phyloP scores from a whole-genome alignment of 2,888 invertebrate species.

The Drosophila infuscata region DNA sequence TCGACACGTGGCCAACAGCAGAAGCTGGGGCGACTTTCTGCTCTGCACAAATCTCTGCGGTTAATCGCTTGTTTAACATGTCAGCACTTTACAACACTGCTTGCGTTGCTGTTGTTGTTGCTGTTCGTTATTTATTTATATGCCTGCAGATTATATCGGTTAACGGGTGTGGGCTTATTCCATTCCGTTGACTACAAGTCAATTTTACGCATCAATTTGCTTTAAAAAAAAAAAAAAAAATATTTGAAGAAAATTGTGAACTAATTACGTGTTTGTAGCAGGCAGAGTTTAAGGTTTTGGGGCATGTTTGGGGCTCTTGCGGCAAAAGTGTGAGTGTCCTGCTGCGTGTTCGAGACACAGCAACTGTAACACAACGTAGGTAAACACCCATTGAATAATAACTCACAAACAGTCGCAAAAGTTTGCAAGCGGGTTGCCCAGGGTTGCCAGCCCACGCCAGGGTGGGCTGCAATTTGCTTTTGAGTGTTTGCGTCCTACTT shows the following conservation, averaged over 20 bases:
- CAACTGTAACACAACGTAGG: constrained; percentile 40
- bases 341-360: constrained; percentile 58
- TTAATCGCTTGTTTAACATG: constrained; percentile 79
- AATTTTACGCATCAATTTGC: constrained; percentile 60
- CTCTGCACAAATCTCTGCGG: constrained; percentile 69
- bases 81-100: constrained; percentile 63
- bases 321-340: constrained; percentile 65
- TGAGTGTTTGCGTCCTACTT: constrained; percentile 71
- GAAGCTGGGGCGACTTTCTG: constrained; percentile 9
- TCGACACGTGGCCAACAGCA: constrained; percentile 61
- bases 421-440: constrained; percentile 12
- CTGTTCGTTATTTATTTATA: constrained; percentile 69
- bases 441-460: constrained; percentile 27
- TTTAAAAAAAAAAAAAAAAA: constrained; percentile 15
- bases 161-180: constrained; percentile 14
- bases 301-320: constrained; percentile 35
- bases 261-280: constrained; percentile 51
- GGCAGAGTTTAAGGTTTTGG: background rate
- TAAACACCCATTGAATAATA: constrained; percentile 79
- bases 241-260: constrained; percentile 30
- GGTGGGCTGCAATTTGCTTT: constrained; percentile 68
- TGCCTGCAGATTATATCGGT: constrained; percentile 39
- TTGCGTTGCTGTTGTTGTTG: constrained; percentile 19
- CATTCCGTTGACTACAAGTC: constrained; percentile 31
- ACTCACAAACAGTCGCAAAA: constrained; percentile 83